These are phyloP conservation scores for Ryuthela nishihirai DNA, from an alignment of 2,888 invertebrate genomes.

Conservation along the genomic window DNA sequence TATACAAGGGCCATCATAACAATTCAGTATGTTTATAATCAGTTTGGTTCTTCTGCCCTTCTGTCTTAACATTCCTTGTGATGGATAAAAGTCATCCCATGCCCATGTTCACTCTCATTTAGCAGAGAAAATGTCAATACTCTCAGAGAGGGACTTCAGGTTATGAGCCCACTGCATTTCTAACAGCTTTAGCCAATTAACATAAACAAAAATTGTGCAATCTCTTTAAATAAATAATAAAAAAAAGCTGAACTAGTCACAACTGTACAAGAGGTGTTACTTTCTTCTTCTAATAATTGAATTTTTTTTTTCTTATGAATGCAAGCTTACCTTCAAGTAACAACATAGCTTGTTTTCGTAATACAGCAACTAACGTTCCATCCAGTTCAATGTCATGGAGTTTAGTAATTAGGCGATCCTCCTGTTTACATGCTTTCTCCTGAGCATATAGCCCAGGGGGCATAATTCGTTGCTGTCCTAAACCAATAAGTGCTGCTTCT, in stretches of 20 bases:
- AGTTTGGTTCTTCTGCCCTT: too few relatives aligned
- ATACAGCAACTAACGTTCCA: conserved; percentile 63
- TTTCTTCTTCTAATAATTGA: not conserved
- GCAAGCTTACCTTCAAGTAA: conserved; percentile 60
- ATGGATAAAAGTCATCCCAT: too few relatives aligned
- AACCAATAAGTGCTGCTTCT: conserved; percentile 71
- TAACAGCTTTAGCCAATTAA: not conserved
- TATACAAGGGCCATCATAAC: too few relatives aligned
- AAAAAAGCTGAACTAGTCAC: not conserved
- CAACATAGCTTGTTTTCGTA: conserved; percentile 64
- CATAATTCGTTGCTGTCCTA: conserved; percentile 74
- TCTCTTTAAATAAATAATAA: not conserved
- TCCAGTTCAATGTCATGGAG: conserved; percentile 74
- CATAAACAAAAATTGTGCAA: not conserved
- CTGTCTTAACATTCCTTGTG: too few relatives aligned
- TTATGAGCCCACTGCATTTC: too few relatives aligned
- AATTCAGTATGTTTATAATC: too few relatives aligned
- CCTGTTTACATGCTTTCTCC: conserved; percentile 67
- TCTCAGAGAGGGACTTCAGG: too few relatives aligned
- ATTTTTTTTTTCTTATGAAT: not conserved
- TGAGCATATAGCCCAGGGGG: conserved; percentile 75
- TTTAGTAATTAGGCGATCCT: conserved; percentile 70
- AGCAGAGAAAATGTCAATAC: too few relatives aligned
- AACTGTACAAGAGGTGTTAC: too few relatives aligned
- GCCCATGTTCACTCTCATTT: too few relatives aligned